Base-by-base conservation (phyloP, 2,888 invertebrate genomes). In the Plebejus melissa region DNA sequence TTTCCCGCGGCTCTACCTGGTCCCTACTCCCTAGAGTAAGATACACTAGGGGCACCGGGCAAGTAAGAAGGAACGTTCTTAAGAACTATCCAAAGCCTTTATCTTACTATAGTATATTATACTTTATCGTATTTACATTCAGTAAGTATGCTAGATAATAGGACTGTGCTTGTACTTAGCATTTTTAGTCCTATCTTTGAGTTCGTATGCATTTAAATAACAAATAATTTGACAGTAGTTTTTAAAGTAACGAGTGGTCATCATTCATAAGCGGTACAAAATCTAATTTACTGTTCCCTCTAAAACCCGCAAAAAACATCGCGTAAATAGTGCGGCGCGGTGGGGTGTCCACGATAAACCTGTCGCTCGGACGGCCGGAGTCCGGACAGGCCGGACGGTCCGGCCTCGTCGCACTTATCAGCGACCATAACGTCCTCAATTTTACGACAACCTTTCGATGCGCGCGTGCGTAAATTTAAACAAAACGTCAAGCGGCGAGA, bases 301-400 rank as follows among this genome's bases (percentile, higher is more conserved):
- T 77, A 76, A 80, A 78, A 78, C 80, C 79, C 79, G 80, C 83
- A 82, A 84, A 85, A 87, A 88, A 84, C 79, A 86, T 86, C 83
- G 83, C 85, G 87, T 86, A 82, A 82, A 80, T 83, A 80, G 82
- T 78, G 86, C 86, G 82, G 70, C 85, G 32, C 85, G 84, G 89
- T 90, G 88, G 90, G 91, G 91, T 91, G 90, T 88, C 91, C 91
- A 90, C 85, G 84, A 90, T 93, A 91, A 92, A 93, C 87, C 87
- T 91, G 92, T 89, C 92, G 83, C 79, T 77, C 78, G 80, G 65
- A 65, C 65, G 54, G 54, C 54, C 54, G 54, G 54, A 32, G 32
- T 65, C 65, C 65, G 65, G 13, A 22, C 65, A 13, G 65, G 11
- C 65, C 79, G 81, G 90, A 91, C 91, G 88, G 86, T 88, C 87